phyloP scores from a whole-genome alignment of 2,888 invertebrate species.

The Drosophila planitibia region DNA sequence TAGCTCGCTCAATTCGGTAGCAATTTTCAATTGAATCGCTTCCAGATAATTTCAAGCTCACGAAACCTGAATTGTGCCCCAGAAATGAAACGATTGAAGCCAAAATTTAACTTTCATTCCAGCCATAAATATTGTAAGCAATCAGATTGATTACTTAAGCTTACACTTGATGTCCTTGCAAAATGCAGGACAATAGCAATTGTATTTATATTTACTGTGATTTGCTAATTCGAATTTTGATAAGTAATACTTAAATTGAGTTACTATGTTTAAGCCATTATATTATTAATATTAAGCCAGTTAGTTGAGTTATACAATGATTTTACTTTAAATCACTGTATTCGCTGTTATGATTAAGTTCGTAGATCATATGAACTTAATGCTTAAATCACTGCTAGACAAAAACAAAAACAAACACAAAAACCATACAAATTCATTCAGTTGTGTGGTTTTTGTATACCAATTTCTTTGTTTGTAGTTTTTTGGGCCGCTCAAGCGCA shows the following conservation, averaged over 20 bases:
- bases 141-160: background rate
- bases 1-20: constrained; percentile 45
- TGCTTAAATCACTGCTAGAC: background rate
- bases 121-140: background rate
- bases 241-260: background rate
- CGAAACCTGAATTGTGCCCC: constrained; percentile 3
- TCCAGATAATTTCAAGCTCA: constrained; percentile 24
- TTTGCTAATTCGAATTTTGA: background rate
- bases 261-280: too few species aligned
- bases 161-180: background rate
- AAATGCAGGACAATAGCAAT: background rate
- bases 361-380: background rate
- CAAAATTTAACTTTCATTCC: background rate
- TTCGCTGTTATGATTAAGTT: background rate
- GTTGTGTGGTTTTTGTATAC: background rate
- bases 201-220: background rate
- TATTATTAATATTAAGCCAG: too few species aligned
- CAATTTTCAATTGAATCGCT: constrained; percentile 18
- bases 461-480: constrained; percentile 8
- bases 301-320: background rate
- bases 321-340: background rate
- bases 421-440: background rate
- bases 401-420: background rate
- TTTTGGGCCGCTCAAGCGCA: constrained; percentile 30
- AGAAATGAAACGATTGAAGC: background rate